Evolutionary conservation across 2,113 vertebrate species (phyloP).

Genomic region (Sinocyclocheilus maitianheensis): DNA sequence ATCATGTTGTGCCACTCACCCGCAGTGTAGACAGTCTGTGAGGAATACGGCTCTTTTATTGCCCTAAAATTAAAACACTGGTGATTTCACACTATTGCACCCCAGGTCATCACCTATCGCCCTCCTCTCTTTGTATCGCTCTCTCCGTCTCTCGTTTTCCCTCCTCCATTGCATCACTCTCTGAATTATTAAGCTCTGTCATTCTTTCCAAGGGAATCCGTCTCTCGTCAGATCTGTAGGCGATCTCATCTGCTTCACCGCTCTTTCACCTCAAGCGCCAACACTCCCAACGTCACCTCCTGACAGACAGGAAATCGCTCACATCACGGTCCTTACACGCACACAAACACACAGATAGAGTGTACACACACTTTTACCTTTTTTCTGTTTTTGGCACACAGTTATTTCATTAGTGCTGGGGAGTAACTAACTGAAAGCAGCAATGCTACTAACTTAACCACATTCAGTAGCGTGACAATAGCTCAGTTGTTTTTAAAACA

Average conservation of each 20-base stretch:
- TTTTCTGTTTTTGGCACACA: slow-evolving; percentile 4
- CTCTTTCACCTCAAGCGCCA: slow-evolving; percentile 69
- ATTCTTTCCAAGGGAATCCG: slow-evolving; percentile 66
- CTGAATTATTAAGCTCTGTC: slow-evolving; percentile 71
- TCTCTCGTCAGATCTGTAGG: slow-evolving; percentile 67
- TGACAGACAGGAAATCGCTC: slow-evolving; percentile 74
- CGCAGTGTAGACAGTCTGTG: neutral
- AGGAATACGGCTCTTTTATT: neutral
- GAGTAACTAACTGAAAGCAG: neutral
- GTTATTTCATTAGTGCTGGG: neutral
- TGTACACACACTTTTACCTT: neutral
- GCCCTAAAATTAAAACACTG: slow-evolving; percentile 63
- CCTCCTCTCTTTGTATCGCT: slow-evolving; percentile 27
- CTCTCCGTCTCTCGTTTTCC: slow-evolving; percentile 9
- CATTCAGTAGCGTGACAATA: neutral
- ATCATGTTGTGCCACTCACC: neutral
- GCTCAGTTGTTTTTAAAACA: neutral
- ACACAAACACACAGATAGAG: too few species aligned
- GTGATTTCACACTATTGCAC: slow-evolving; percentile 62
- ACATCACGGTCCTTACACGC: slow-evolving; percentile 29
- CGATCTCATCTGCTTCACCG: slow-evolving; percentile 71
- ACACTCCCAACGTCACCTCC: slow-evolving; percentile 62
- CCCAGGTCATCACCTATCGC: slow-evolving; percentile 29
- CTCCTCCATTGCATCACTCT: slow-evolving; percentile 54
- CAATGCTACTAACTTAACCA: neutral